Evolutionary conservation across 2,888 invertebrate genomes (phyloP), one percentile per base, ranked within the genome.

Genomic region (Thera britannica): DNA sequence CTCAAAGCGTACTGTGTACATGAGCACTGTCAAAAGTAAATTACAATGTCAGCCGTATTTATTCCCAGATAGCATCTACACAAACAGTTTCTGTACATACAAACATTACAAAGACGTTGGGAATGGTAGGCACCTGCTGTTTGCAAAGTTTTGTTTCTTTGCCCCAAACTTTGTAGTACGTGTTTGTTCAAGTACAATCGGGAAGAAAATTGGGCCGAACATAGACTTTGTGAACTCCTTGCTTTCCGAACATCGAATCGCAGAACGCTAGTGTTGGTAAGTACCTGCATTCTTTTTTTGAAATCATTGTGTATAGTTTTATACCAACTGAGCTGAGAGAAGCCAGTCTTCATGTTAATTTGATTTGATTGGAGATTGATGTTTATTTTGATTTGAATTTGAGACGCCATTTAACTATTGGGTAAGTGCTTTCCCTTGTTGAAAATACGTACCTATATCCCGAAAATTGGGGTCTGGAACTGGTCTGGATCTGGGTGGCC

Each of bases 141-240:
- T 60, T 60, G 57, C 60, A 7, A 57, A 52, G 68, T 46, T 61
- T 58, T 58, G 66, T 55, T 56, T 63, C 68, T 65, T 68, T 61
- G 68, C 61, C 12, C 5, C 46, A 34, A 59, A 56, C 56, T 54
- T 58, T 2, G 36, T 5, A 41, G 41, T 46, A 46, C 44, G 59
- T 66, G 51, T 66, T 51, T 58, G 55, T 60, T n/a, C 48, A 46
- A 52, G 51, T 62, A 61, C 49, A 57, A 51, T 58, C 12, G 2
- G 36, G 11, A 23, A 58, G n/a, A 34, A 62, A 66, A 61, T 61
- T 51, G 34, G 55, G 51, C 5, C 46, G 52, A 57, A 62, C 36
- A 56, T 34, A 46, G 9, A 9, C 44, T 9, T 46, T 23, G 23
- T 0, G 1, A 23, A 23, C 23, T 23, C 23, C 23, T 23, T 23